Conservation (phyloP, 1,140 invertebrate genomes). For the Heliconius eleuchia region DNA sequence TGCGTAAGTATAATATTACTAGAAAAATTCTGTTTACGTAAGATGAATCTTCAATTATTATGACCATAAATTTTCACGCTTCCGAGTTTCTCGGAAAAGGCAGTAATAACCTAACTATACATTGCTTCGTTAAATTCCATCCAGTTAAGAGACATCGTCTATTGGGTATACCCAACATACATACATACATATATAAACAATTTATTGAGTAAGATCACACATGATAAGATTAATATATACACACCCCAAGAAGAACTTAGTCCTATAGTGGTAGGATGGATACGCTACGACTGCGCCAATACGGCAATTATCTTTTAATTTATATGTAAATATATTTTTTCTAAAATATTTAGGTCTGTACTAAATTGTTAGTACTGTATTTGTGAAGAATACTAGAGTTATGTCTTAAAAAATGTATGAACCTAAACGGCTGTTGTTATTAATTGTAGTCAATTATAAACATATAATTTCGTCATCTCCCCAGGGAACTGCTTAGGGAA, state of each 20-base stretch:
- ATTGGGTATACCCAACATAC: not conserved
- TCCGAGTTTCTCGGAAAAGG: not conserved
- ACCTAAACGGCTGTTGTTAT: not conserved
- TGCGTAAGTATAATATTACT: not conserved
- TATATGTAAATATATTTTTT: too few relatives aligned
- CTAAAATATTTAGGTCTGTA: too few relatives aligned
- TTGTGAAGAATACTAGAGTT: too few relatives aligned
- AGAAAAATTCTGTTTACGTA: not conserved
- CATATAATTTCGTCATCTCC: not conserved
- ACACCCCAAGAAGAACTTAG: too few relatives aligned
- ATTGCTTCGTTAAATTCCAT: not conserved
- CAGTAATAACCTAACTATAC: not conserved
- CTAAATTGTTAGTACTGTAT: too few relatives aligned
- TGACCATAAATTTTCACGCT: constrained; percentile 6
- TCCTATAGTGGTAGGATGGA: too few relatives aligned
- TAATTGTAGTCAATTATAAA: not conserved
- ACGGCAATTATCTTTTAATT: too few relatives aligned
- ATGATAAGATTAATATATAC: too few relatives aligned
- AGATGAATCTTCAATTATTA: constrained; percentile 9
- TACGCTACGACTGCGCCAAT: too few relatives aligned
- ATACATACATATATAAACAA: too few relatives aligned
- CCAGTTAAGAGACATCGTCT: not conserved
- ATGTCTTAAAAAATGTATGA: too few relatives aligned
- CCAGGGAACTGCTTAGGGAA: not conserved
- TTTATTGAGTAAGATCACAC: too few relatives aligned